These are phyloP conservation scores for Trichogramma pretiosum DNA, from an alignment of 1,140 invertebrate species.

Conservation along the genomic window DNA sequence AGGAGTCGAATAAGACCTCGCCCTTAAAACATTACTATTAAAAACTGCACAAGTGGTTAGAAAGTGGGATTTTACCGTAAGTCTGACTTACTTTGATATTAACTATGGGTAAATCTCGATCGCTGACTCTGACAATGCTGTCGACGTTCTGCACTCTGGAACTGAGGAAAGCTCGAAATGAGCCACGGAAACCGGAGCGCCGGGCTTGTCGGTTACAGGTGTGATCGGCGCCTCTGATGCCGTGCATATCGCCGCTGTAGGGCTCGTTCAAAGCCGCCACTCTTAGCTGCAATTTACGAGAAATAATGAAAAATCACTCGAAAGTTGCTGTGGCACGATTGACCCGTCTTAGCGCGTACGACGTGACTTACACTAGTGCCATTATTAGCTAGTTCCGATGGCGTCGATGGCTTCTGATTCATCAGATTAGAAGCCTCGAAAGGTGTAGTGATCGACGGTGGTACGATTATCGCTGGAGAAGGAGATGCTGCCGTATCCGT, in stretches of 20 bases:
- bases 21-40: conserved; percentile 49
- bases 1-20: conserved; percentile 88
- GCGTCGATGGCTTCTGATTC: conserved; percentile 72
- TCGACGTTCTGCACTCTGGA: conserved; percentile 86
- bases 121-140: conserved; percentile 78
- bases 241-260: conserved; percentile 80
- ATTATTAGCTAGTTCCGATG: conserved; percentile 52
- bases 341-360: too few species aligned
- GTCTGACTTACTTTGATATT: conserved; percentile 65
- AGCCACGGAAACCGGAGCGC: conserved; percentile 72
- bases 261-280: conserved; percentile 91
- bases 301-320: too few species aligned
- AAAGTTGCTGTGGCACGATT: conserved; percentile 60
- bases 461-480: conserved; percentile 56
- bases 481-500: too few species aligned
- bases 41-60: not conserved
- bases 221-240: conserved; percentile 85
- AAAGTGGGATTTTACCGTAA: not conserved
- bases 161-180: conserved; percentile 87
- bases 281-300: conserved; percentile 74
- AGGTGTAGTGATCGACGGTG: conserved; percentile 58
- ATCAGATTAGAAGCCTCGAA: conserved; percentile 74
- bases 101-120: conserved; percentile 82
- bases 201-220: conserved; percentile 86
- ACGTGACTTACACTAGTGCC: too few species aligned